A percentile compares a stretch with the other conserved stretches of the same genome.
Evolutionary conservation across 2,797 vertebrate genomes (phyloP).

Genomic region (Choloepus didactylus): DNA sequence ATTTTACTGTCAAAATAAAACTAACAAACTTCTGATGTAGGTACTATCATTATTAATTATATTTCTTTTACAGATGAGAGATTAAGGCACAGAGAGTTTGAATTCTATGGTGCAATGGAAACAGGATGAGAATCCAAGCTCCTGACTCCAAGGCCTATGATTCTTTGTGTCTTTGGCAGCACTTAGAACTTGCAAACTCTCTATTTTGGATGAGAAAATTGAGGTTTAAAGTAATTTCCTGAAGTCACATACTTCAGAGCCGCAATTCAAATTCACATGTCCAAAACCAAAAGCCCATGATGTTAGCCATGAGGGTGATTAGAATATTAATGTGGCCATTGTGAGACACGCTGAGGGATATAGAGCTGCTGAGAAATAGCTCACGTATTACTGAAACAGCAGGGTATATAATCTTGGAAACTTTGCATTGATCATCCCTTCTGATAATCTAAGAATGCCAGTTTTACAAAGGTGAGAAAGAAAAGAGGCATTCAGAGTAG

Average conservation of each 20-base stretch:
- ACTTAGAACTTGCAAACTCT: neutral
- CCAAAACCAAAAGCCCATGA: neutral
- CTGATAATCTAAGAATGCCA: neutral
- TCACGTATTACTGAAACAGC: neutral
- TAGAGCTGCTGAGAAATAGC: neutral
- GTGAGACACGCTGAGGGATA: neutral
- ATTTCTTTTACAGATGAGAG: neutral
- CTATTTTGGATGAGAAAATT: neutral
- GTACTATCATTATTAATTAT: neutral
- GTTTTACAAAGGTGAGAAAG: neutral
- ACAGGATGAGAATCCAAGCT: neutral
- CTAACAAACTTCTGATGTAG: neutral
- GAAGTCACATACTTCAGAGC: fast-evolving
- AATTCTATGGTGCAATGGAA: neutral
- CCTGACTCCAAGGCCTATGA: neutral
- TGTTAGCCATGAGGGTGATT: fast-evolving
- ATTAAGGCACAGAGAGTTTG: neutral
- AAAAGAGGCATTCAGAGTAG: neutral
- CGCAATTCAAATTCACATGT: neutral
- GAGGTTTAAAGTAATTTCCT: neutral
- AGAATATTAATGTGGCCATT: fast-evolving
- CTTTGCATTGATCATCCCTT: neutral
- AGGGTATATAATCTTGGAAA: fast-evolving
- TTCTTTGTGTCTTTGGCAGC: neutral
- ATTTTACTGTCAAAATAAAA: neutral